These are phyloP conservation scores for Zapus hudsonius DNA, from an alignment of 2,113 vertebrate species.

Conservation along the genomic window DNA sequence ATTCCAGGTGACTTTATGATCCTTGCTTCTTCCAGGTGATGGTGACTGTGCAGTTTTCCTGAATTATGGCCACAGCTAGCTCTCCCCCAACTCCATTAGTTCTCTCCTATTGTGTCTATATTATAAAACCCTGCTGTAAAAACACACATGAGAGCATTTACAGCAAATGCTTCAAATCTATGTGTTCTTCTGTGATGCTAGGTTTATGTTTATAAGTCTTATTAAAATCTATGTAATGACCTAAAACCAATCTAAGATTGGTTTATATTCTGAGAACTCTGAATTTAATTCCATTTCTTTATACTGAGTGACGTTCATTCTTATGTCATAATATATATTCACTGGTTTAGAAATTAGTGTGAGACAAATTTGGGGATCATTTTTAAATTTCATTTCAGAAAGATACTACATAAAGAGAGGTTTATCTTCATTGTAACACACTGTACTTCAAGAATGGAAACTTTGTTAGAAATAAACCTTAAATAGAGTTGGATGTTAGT, in stretches of 20 bases:
- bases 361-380: not conserved
- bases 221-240: too few relatives aligned
- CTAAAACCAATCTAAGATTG: not conserved
- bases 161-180: not conserved
- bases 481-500: not conserved
- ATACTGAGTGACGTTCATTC: not conserved
- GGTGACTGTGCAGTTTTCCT: not conserved
- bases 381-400: not conserved
- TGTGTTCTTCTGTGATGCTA: too few relatives aligned
- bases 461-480: not conserved
- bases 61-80: too few relatives aligned
- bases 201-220: too few relatives aligned
- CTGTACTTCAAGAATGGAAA: not conserved
- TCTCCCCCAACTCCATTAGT: rapidly evolving
- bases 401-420: not conserved
- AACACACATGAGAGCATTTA: not conserved
- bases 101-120: not conserved
- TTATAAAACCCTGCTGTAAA: not conserved
- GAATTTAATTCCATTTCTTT: not conserved
- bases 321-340: not conserved
- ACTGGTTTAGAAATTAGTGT: not conserved
- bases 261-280: not conserved
- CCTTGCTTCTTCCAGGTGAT: not conserved
- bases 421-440: not conserved
- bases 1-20: not conserved